Conservation (phyloP, 2,888 invertebrate genomes). For the Campoplex capitator region DNA sequence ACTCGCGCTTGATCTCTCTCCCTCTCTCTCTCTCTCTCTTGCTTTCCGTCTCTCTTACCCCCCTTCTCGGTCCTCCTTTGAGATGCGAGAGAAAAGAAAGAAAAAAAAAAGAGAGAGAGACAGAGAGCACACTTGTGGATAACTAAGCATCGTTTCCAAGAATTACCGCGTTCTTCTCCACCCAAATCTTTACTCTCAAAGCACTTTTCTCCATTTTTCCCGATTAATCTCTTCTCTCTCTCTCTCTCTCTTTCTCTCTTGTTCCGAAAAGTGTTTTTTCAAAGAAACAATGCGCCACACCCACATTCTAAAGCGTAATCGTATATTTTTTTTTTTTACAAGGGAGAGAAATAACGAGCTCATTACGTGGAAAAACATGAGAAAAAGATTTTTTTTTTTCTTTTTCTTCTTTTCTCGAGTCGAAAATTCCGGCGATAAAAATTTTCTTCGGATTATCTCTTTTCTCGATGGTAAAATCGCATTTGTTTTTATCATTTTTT, state of each 20-base stretch:
- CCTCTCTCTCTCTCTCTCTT: constrained; percentile 14
- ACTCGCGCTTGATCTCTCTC: constrained; percentile 27
- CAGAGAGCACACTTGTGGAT: constrained; percentile 61
- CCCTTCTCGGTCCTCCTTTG: constrained; percentile 61
- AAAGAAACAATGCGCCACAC: constrained; percentile 17
- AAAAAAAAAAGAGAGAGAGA: constrained; percentile 7
- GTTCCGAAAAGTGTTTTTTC: constrained; percentile 16
- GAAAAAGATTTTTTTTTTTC: not conserved
- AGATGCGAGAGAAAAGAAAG: constrained; percentile 50
- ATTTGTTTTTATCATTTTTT: not conserved
- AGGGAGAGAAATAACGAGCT: not conserved
- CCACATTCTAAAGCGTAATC: not conserved
- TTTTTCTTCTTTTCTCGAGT: not conserved
- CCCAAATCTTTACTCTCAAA: constrained; percentile 52
- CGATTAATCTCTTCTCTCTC: not conserved
- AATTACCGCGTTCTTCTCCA: constrained; percentile 60
- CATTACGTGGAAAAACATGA: not conserved
- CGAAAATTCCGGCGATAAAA: not conserved
- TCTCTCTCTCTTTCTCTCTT: not conserved
- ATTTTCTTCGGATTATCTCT: not conserved
- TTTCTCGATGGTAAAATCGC: not conserved
- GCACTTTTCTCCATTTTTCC: constrained; percentile 25
- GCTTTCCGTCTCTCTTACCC: not conserved
- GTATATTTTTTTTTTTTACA: not conserved
- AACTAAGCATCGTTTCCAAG: constrained; percentile 67